These are phyloP conservation scores for Aspidiotus rigidus DNA, from an alignment of 2,888 invertebrate species.

Conservation along the genomic window DNA sequence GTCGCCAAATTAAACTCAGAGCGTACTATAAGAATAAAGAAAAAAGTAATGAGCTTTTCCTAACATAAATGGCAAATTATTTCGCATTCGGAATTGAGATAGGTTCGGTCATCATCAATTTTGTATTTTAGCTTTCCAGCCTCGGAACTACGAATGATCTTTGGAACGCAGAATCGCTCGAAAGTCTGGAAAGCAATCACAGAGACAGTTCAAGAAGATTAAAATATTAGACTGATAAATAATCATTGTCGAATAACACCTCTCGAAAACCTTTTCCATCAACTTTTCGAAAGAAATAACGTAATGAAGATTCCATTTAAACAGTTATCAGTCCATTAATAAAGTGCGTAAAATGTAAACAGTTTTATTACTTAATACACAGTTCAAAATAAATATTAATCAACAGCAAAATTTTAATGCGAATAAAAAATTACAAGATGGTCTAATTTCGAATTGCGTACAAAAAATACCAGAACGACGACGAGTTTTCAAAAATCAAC, in stretches of 20 bases:
- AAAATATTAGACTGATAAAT: neutral
- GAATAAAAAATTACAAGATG: constrained; percentile 32
- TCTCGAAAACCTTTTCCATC: too few relatives aligned
- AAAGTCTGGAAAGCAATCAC: constrained; percentile 23
- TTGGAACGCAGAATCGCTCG: constrained; percentile 17
- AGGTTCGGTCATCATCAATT: neutral
- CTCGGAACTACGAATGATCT: constrained; percentile 11
- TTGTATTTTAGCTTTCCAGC: constrained; percentile 1
- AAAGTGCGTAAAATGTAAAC: constrained; percentile 1
- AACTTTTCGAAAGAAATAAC: too few relatives aligned
- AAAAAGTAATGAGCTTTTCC: constrained; percentile 19
- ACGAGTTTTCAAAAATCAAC: constrained; percentile 27
- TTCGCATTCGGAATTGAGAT: neutral
- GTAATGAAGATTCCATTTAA: too few relatives aligned
- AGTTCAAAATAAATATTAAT: constrained; percentile 12
- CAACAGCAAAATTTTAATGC: constrained; percentile 33
- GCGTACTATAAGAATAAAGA: constrained; percentile 34
- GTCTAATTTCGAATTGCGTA: constrained; percentile 18
- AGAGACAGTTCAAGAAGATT: neutral
- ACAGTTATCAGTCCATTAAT: too few relatives aligned
- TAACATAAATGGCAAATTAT: neutral
- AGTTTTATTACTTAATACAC: neutral
- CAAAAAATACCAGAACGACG: constrained; percentile 18
- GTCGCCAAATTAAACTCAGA: constrained; percentile 38
- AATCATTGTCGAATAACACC: too few relatives aligned